phyloP scores from a whole-genome alignment of 2,888 invertebrate genomes.

The Parnassius glacialis region DNA sequence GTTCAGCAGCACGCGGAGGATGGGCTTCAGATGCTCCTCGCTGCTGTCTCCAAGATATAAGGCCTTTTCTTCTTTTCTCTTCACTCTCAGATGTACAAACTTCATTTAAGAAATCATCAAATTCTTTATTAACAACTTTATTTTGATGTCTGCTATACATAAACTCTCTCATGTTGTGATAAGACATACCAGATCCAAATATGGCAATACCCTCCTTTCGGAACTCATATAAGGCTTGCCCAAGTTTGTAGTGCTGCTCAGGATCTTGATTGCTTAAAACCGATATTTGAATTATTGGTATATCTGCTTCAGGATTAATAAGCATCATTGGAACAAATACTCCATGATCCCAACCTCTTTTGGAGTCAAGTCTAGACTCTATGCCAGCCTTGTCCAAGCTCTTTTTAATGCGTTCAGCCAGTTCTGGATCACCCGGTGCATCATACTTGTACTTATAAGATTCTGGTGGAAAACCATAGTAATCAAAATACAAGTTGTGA shows the following conservation, averaged over 20 bases:
- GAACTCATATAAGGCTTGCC: slow-evolving; percentile 56
- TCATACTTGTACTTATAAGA: slow-evolving; percentile 68
- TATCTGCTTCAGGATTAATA: slow-evolving; percentile 64
- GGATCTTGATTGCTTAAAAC: slow-evolving; percentile 63
- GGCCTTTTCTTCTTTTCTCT: slow-evolving; percentile 45
- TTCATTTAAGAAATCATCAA: slow-evolving; percentile 64
- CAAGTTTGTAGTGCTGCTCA: slow-evolving; percentile 62
- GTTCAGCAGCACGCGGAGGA: slow-evolving; percentile 63
- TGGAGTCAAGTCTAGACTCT: slow-evolving; percentile 57
- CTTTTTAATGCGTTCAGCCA: slow-evolving; percentile 57
- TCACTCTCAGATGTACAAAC: slow-evolving; percentile 59
- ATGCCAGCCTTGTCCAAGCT: slow-evolving; percentile 57
- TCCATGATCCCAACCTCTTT: slow-evolving; percentile 76
- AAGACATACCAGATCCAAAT: slow-evolving; percentile 73
- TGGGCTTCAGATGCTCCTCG: slow-evolving; percentile 63
- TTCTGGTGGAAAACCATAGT: slow-evolving; percentile 73
- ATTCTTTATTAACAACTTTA: slow-evolving; percentile 59
- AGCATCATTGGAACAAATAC: slow-evolving; percentile 76
- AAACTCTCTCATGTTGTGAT: slow-evolving; percentile 73
- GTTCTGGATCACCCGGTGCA: slow-evolving; percentile 63
- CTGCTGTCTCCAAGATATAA: slow-evolving; percentile 58
- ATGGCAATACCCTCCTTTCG: slow-evolving; percentile 68
- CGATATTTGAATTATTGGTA: slow-evolving; percentile 70
- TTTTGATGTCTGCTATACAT: slow-evolving; percentile 40
- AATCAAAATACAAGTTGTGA: slow-evolving; percentile 70